Base-by-base conservation (phyloP, 2,888 invertebrate genomes). In the Anarsia innoxiella region DNA sequence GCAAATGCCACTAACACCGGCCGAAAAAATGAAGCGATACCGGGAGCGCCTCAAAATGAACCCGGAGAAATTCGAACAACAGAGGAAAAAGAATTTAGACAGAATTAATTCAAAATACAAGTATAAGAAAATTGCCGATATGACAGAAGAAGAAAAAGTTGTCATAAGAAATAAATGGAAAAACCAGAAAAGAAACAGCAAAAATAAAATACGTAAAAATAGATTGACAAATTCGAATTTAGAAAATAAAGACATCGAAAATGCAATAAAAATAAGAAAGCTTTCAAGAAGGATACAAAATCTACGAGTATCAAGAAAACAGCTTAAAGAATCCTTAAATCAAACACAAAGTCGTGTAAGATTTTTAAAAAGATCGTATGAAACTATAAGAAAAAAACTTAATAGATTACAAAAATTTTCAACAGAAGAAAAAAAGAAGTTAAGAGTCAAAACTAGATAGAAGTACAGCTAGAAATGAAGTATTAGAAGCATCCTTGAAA, bases 1-100 rank as follows among this genome's bases (percentile, higher is more conserved):
- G 13, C 9, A 29, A 12, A 32, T 32, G 32, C 32, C 32, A 13
- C 32, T 32, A 23, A 32, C 32, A 12, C 32, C 32, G 23, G 32
- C 32, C 12, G 32, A 32, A 23, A 32, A 32, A 32, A 32, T 32
- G 32, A 32, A 32, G 16, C 23, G 32, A n/a, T 32, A 32, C 12
- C 15, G 32, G 9, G 32, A 32, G 12, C 15, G 12, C 23, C 16
- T 32, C 5, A 32, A 32, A 32, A 23, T 16, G 12, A 16, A 32
- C 9, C 32, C 32, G 6, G 36, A 36, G 23, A 29, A 29, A 6
- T 36, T 26, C 26, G 12, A 36, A 11, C 26, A 29, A 9, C 26
- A 36, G 9, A 36, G 26, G 23, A 36, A 36, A 25, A 25, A 10
- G n/a, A 25, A 25, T 14, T 30, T 30, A 30, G 30, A 30, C 12